A percentile compares a stretch with the other conserved stretches of the same genome.
Conservation (phyloP, 2,888 invertebrate species). For the Alloplasta piceator region DNA sequence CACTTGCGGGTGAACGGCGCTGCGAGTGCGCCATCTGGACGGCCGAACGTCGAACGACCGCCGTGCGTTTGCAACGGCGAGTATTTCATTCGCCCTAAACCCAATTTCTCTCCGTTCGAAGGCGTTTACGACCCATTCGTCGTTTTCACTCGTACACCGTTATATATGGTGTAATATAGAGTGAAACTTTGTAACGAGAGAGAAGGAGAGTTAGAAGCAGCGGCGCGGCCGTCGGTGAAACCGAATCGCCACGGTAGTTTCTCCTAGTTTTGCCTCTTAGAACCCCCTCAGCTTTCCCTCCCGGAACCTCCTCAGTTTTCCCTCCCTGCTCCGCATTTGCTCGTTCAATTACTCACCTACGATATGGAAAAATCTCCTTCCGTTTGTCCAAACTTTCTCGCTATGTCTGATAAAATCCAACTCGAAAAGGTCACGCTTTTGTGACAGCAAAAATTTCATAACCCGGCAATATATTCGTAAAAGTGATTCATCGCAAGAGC, state of each 20-base stretch:
- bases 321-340: too few relatives aligned
- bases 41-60: slow-evolving; percentile 37
- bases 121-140: slow-evolving; percentile 60
- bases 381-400: slow-evolving; percentile 18
- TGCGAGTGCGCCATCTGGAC: slow-evolving; percentile 23
- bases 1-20: neutral
- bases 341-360: too few relatives aligned
- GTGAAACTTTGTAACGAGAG: slow-evolving; percentile 32
- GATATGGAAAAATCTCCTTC: too few relatives aligned
- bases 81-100: slow-evolving; percentile 57
- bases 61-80: slow-evolving; percentile 43
- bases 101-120: slow-evolving; percentile 50
- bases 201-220: neutral
- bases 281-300: too few relatives aligned
- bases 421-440: neutral
- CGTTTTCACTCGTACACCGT: slow-evolving; percentile 31
- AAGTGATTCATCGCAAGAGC: too few relatives aligned
- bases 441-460: neutral
- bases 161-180: slow-evolving; percentile 27
- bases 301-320: too few relatives aligned
- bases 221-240: slow-evolving; percentile 3
- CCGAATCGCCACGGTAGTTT: slow-evolving; percentile 50
- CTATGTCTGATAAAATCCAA: neutral
- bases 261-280: slow-evolving; percentile 36
- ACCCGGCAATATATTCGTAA: too few relatives aligned